Evolutionary conservation across 2,797 vertebrate genomes (phyloP).

Genomic region (Pyrocephalus nanus): DNA sequence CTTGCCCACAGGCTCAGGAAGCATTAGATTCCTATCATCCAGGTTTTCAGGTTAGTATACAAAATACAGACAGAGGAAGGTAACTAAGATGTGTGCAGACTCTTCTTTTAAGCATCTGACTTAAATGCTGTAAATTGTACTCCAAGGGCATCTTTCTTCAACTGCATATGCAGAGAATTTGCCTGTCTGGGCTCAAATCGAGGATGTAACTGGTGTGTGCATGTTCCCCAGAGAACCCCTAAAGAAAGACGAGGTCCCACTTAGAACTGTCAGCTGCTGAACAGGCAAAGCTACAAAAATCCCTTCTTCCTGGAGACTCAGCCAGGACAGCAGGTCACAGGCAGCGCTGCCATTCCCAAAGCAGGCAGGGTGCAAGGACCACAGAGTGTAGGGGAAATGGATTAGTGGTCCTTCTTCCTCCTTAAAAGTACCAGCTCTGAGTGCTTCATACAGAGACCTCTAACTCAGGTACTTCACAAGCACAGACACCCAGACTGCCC

Average conservation of each 20-base stretch:
- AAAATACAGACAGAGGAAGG: constrained; percentile 3
- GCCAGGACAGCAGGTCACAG: background rate
- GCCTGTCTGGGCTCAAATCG: constrained; percentile 28
- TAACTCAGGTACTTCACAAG: background rate
- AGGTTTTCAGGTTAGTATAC: constrained; percentile 30
- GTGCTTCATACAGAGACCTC: background rate
- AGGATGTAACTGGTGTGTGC: background rate
- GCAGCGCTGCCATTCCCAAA: background rate
- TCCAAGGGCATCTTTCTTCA: constrained; percentile 21
- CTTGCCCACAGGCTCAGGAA: constrained; percentile 9
- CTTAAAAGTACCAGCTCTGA: background rate
- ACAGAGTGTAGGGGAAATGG: fast-evolving
- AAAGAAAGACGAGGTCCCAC: background rate
- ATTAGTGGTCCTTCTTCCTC: background rate
- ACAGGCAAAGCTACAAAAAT: background rate
- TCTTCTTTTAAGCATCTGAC: constrained; percentile 35
- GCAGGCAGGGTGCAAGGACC: background rate
- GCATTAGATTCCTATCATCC: background rate
- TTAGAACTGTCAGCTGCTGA: background rate
- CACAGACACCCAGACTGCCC: background rate
- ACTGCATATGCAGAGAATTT: constrained; percentile 28
- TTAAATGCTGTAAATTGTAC: background rate
- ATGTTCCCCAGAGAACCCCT: background rate
- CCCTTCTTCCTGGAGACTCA: background rate
- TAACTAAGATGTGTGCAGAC: background rate